phyloP scores from a whole-genome alignment of 2,888 invertebrate species.

The Sylvicola cinctus region DNA sequence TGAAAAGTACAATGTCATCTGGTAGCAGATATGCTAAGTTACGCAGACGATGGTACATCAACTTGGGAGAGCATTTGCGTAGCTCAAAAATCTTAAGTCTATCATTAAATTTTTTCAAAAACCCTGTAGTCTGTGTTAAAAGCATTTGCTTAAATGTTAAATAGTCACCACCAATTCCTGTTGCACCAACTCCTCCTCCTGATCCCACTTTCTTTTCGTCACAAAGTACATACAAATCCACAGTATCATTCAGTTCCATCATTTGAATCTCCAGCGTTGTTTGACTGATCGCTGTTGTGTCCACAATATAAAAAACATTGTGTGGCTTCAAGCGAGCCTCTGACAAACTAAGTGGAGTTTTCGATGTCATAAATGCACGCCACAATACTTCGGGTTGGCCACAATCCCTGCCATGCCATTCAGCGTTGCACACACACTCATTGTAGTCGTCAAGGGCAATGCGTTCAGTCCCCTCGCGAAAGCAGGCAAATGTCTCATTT shows the following conservation, averaged over 20 bases:
- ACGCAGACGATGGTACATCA: conserved; percentile 12
- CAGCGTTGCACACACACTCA: conserved; percentile 33
- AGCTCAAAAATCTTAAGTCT: conserved; percentile 29
- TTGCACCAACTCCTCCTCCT: conserved; percentile 14
- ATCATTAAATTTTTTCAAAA: conserved; percentile 26
- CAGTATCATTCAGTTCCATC: conserved; percentile 33
- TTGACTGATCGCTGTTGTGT: conserved; percentile 30
- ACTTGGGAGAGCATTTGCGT: conserved; percentile 2
- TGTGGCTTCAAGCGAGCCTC: conserved; percentile 26
- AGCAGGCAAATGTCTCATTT: too few species aligned
- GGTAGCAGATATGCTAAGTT: conserved; percentile 14
- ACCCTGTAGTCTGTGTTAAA: conserved; percentile 25
- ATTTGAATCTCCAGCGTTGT: conserved; percentile 37
- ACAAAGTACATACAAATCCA: conserved; percentile 42
- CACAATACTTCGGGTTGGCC: conserved; percentile 45
- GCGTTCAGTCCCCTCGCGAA: conserved; percentile 2
- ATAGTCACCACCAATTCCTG: neutral
- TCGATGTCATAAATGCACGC: conserved; percentile 37
- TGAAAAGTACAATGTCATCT: conserved; percentile 36
- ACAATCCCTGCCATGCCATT: conserved; percentile 43
- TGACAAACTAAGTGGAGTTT: conserved; percentile 19
- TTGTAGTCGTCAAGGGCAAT: conserved; percentile 1
- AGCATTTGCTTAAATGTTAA: conserved; percentile 2
- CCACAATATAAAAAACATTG: conserved; percentile 34
- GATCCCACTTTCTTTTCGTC: conserved; percentile 17